Conservation (phyloP, 2,888 invertebrate species). For the Euzophera pinguis region DNA sequence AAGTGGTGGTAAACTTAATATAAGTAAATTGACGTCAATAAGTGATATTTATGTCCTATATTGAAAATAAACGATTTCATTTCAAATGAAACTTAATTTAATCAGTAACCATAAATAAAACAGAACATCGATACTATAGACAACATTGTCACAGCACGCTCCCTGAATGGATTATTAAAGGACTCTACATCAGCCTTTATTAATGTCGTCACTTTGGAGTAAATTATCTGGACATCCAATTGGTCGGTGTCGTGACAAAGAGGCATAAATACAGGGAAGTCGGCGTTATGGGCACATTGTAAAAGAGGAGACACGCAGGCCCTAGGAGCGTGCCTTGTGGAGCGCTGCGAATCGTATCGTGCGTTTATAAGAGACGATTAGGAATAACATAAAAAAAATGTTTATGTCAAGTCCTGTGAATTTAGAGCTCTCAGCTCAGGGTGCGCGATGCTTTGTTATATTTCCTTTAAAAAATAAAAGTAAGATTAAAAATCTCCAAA, state of each 20-base stretch:
- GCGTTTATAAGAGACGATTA: background rate
- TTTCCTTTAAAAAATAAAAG: too few relatives aligned
- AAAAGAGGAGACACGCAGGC: conserved; percentile 55
- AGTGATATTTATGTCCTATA: too few relatives aligned
- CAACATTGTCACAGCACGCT: conserved; percentile 58
- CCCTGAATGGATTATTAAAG: conserved; percentile 53
- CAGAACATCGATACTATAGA: conserved; percentile 38
- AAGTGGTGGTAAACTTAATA: too few relatives aligned
- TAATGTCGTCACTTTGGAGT: conserved; percentile 65
- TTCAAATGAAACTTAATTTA: conserved; percentile 34
- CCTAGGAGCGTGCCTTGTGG: conserved; percentile 49
- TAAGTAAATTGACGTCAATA: too few relatives aligned
- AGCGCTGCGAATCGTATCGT: conserved; percentile 28
- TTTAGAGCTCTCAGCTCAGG: too few relatives aligned
- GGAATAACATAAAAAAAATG: too few relatives aligned
- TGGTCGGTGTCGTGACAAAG: conserved; percentile 72
- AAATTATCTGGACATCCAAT: conserved; percentile 73
- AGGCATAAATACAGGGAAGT: conserved; percentile 63
- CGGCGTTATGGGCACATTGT: conserved; percentile 47
- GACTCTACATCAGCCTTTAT: conserved; percentile 49
- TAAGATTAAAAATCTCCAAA: too few relatives aligned
- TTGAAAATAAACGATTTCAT: background rate
- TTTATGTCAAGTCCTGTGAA: background rate
- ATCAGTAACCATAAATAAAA: conserved; percentile 49
- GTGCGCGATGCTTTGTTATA: too few relatives aligned